Evolutionary conservation across 2,888 invertebrate genomes (phyloP), one percentile per base, ranked within the genome.

Genomic region (Synergus gifuensis): DNA sequence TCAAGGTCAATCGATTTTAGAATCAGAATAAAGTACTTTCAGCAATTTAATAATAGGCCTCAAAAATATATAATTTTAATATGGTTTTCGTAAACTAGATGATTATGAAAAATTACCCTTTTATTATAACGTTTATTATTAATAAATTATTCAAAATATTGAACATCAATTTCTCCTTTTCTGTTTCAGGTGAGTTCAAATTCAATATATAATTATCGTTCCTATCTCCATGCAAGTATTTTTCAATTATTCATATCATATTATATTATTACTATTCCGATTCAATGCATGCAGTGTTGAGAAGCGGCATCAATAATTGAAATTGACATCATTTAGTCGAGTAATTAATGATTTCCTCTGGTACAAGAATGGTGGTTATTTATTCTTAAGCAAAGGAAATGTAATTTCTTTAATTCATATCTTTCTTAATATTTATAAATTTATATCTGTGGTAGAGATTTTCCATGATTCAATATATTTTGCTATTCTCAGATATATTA

Each of bases 171-270:
- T 2, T 40, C 0, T 18, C n/a, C 18, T 66, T 66, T 42, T 66
- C 44, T 66, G 66, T 66, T 66, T 42, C 12, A 66, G 66, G 66
- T 66, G 66, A 66, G 66, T 66, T n/a, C 3, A 12, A 5, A 42
- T 8, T 40, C 16, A 63, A 22, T 63, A 63, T 63, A 40, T 44
- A 18, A 66, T 42, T 66, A 16, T 28, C 16, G 12, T n/a, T 42
- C 8, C 42, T 0, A 42, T 66, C n/a, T 66, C 42, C 9, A 14
- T 36, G 66, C 42, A 18, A 66, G 66, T 66, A 42, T 54, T n/a
- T 9, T 16, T 18, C 8, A n/a, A 8, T 54, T n/a, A 54, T 54
- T 54, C 54, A 8, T 54, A n/a, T n/a, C n/a, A n/a, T n/a, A n/a
- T n/a, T n/a, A n/a, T n/a, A 8, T 54, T n/a, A 54, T 54, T 54